These are phyloP conservation scores for Bicyclus anynana DNA, from an alignment of 1,140 invertebrate genomes.

Conservation along the genomic window DNA sequence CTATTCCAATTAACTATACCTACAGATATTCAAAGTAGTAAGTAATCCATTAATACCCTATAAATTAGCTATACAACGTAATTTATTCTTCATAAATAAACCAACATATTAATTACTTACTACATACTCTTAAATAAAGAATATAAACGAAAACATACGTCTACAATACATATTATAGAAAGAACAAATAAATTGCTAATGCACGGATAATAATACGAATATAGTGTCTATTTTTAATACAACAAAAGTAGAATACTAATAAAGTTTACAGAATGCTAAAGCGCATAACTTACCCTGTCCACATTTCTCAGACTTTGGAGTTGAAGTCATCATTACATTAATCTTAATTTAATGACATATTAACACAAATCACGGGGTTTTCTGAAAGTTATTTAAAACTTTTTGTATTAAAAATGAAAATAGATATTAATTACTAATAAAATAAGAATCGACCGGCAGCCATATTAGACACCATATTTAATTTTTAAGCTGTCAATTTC, in stretches of 20 bases:
- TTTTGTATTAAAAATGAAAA: conserved; percentile 36
- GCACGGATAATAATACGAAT: neutral
- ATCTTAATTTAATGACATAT: conserved; percentile 55
- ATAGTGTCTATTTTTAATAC: neutral
- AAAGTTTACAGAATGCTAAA: conserved; percentile 28
- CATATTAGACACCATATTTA: conserved; percentile 65
- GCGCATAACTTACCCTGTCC: conserved; percentile 60
- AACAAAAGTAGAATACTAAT: conserved; percentile 3
- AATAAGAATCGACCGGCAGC: conserved; percentile 67
- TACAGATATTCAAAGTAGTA: no score
- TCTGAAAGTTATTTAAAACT: conserved; percentile 7
- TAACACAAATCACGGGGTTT: conserved; percentile 42
- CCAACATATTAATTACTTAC: no score
- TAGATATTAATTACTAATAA: conserved; percentile 52
- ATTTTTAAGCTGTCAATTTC: conserved; percentile 42
- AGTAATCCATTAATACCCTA: no score
- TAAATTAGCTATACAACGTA: no score
- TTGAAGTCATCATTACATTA: conserved; percentile 65
- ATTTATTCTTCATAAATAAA: no score
- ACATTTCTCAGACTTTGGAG: conserved; percentile 71
- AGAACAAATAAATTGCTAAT: neutral
- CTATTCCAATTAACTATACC: no score
- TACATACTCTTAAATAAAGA: no score
- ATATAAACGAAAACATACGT: no score
- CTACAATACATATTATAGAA: neutral